Evolutionary conservation across 30 jellyfish, hydroid and myxozoan genomes (phyloP).

Genomic region (Morbakka virulenta): DNA sequence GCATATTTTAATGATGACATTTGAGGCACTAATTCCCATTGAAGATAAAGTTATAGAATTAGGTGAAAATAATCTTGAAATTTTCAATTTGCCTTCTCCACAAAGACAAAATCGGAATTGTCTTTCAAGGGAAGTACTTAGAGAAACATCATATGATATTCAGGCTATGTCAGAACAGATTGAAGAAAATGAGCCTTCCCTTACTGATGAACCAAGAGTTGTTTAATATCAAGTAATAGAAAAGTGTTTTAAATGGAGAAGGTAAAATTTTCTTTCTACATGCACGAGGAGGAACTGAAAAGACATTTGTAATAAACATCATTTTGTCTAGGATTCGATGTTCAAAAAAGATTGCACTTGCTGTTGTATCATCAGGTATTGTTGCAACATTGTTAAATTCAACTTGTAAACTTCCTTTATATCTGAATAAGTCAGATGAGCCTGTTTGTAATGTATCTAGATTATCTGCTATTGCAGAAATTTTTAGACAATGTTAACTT

Average conservation of each 20-base stretch:
- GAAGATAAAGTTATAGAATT: not conserved
- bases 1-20: not conserved
- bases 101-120: not conserved
- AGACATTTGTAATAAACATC: slow-evolving; percentile 29
- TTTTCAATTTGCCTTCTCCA: not conserved
- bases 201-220: slow-evolving; percentile 11
- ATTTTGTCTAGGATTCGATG: slow-evolving; percentile 27
- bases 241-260: too few relatives aligned
- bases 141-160: not conserved
- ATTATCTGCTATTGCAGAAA: too few relatives aligned
- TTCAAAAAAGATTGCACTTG: slow-evolving; percentile 35
- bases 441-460: too few relatives aligned
- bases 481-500: too few relatives aligned
- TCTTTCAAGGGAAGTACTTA: not conserved
- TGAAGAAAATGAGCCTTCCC: not conserved
- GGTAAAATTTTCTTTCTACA: too few relatives aligned
- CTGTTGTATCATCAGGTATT: slow-evolving; percentile 64
- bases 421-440: too few relatives aligned
- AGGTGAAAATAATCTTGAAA: not conserved
- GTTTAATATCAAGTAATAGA: slow-evolving; percentile 7
- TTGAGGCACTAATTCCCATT: not conserved
- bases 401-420: too few relatives aligned
- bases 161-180: not conserved
- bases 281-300: slow-evolving; percentile 90
- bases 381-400: slow-evolving; percentile 63